Evolutionary conservation across 1,140 invertebrate species (phyloP), one percentile per base, ranked within the genome.

Genomic region (Aricia agestis): DNA sequence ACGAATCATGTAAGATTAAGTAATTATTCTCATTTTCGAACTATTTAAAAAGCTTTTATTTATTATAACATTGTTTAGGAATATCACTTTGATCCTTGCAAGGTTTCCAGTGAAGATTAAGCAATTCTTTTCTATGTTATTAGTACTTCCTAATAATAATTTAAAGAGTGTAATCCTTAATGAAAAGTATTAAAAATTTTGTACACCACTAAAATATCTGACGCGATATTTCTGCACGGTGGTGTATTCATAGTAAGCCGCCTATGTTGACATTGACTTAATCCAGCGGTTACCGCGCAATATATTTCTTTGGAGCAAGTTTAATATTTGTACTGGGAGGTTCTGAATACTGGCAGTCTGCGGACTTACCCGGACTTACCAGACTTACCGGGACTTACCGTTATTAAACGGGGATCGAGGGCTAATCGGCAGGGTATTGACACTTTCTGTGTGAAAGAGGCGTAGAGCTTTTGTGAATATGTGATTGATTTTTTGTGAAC

Each of bases 291-390:
- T 83, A 78, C 78, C 70, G 74, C 78, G 86, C 83, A 87, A 85
- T 89, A 86, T 83, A 82, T 84, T 82, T 89, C 85, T 87, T 87
- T 84, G 77, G 76, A 68, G 69, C 71, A 76, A 85, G 82, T 89
- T 89, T 89, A 85, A 89, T 87, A 87, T 85, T 87, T 82, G 82
- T 80, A 71, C 77, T 83, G 63, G 58, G 66, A 57, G 59, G 59
- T 25, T 70, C 72, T 76, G 73, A 76, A 78, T 74, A 73, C 77
- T 67, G 67, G 72, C 71, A 76, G 72, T 72, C 72, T 74, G 78
- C 78, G 77, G 77, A 76, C 76, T 77, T 75, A 66, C 68, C 76
- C 77, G 11, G 45, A 11, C 45, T 52, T 52, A 52, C 11, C 45
- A 15, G 45, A 15, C 45, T 52, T 52, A 52, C 13, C 13, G 75